Conservation (phyloP, 2,888 invertebrate genomes). For the Caenorhabditis becei region DNA sequence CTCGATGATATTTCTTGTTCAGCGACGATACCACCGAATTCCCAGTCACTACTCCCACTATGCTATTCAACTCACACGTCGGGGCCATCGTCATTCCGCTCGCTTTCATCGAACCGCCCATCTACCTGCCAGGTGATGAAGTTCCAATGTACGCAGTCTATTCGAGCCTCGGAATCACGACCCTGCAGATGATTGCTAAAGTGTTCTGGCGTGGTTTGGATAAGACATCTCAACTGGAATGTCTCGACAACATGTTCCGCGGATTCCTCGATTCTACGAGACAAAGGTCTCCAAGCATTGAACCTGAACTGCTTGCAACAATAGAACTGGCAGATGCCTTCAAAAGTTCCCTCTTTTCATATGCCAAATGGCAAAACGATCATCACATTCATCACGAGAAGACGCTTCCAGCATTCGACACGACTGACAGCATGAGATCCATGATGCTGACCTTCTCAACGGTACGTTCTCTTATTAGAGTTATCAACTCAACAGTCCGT, state of each 20-base stretch:
- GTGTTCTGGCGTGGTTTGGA: conserved; percentile 67
- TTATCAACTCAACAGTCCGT: not conserved
- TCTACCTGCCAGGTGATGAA: conserved; percentile 62
- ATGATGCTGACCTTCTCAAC: conserved; percentile 65
- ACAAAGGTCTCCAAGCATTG: conserved; percentile 52
- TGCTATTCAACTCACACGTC: conserved; percentile 62
- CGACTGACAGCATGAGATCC: conserved; percentile 53
- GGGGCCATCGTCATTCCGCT: conserved; percentile 60
- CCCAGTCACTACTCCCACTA: conserved; percentile 56
- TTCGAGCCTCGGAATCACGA: conserved; percentile 65
- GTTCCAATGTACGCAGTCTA: conserved; percentile 66
- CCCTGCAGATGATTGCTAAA: conserved; percentile 67
- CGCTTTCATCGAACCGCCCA: conserved; percentile 66
- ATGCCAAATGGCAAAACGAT: conserved; percentile 68
- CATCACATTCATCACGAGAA: conserved; percentile 59
- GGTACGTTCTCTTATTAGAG: conserved; percentile 7
- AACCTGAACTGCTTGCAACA: conserved; percentile 51
- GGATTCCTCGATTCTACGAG: conserved; percentile 57
- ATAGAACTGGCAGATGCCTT: conserved; percentile 67
- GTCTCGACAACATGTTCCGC: conserved; percentile 64
- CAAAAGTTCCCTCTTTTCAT: conserved; percentile 61
- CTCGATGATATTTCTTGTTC: not conserved
- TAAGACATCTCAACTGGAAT: conserved; percentile 60
- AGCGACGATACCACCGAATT: conserved; percentile 66
- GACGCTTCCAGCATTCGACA: conserved; percentile 65